Conservation (phyloP, 2,797 vertebrate species). For the Percopsis omiscomaycus region DNA sequence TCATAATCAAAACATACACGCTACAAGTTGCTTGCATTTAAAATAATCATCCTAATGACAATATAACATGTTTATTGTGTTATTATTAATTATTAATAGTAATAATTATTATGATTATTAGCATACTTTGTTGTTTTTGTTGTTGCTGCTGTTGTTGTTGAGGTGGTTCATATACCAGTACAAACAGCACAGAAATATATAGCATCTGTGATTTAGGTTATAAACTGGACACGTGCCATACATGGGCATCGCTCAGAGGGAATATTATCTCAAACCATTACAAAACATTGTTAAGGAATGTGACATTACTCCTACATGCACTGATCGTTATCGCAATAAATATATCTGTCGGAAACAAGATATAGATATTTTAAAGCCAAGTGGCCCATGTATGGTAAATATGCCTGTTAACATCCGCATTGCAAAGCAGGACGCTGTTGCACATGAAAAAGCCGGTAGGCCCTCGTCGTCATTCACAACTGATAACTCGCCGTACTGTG, state of each 20-base stretch:
- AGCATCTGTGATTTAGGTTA: slow-evolving; percentile 10
- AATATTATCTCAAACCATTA: not conserved
- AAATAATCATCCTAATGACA: too few species aligned
- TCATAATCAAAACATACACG: too few species aligned
- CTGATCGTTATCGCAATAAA: not conserved
- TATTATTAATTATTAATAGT: too few species aligned
- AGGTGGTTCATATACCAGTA: too few species aligned
- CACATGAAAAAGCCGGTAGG: slow-evolving; percentile 78
- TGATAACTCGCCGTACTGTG: slow-evolving; percentile 18
- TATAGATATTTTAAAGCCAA: not conserved
- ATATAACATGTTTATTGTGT: too few species aligned
- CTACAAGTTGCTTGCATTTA: too few species aligned
- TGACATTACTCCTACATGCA: not conserved
- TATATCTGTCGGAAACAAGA: not conserved
- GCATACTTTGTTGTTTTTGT: too few species aligned
- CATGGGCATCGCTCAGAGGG: slow-evolving; percentile 16
- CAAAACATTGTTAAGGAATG: too few species aligned
- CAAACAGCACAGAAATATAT: not conserved
- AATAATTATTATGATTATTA: too few species aligned
- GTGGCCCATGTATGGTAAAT: not conserved
- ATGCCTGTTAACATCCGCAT: slow-evolving; percentile 75
- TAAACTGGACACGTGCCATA: slow-evolving; percentile 52
- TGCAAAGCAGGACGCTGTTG: slow-evolving; percentile 47
- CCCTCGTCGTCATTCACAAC: slow-evolving; percentile 59
- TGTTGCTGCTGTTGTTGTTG: too few species aligned